phyloP scores from a whole-genome alignment of 2,888 invertebrate species.

The Odontomyia ornata region DNA sequence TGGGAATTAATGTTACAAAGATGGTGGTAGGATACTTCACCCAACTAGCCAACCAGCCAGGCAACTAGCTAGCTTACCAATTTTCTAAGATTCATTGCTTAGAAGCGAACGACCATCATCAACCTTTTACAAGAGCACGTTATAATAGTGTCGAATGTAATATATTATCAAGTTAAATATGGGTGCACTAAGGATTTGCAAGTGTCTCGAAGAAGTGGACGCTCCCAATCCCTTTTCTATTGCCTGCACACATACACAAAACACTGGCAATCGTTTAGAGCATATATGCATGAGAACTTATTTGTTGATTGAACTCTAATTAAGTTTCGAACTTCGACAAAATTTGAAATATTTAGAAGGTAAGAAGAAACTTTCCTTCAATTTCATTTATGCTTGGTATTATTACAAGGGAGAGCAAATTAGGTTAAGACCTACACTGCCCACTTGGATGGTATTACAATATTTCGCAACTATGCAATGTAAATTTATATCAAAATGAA shows the following conservation, averaged over 20 bases:
- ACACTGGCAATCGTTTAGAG: not conserved
- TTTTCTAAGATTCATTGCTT: slow-evolving; percentile 38
- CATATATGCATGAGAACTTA: slow-evolving; percentile 39
- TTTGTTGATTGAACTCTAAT: slow-evolving; percentile 51
- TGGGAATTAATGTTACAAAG: slow-evolving; percentile 10
- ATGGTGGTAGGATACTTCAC: not conserved
- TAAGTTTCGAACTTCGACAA: slow-evolving; percentile 50
- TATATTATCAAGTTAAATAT: slow-evolving; percentile 36
- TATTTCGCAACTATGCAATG: too few relatives aligned
- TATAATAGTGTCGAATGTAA: slow-evolving; percentile 36
- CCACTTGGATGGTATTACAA: too few relatives aligned
- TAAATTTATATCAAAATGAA: too few relatives aligned
- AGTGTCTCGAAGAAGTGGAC: not conserved
- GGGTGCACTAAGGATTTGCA: slow-evolving; percentile 22
- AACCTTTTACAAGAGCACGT: slow-evolving; percentile 13
- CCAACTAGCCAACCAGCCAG: slow-evolving; percentile 11
- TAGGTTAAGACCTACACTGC: slow-evolving; percentile 20
- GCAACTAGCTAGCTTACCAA: slow-evolving; percentile 35
- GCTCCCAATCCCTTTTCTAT: not conserved
- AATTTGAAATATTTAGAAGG: slow-evolving; percentile 50
- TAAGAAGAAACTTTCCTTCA: slow-evolving; percentile 49
- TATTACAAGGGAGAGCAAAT: slow-evolving; percentile 34
- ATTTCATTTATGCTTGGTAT: slow-evolving; percentile 44
- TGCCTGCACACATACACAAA: not conserved
- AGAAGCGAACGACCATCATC: slow-evolving; percentile 29